These are phyloP conservation scores for Sterrhoptilus dennistouni DNA, from an alignment of 2,113 vertebrate genomes.

Conservation along the genomic window DNA sequence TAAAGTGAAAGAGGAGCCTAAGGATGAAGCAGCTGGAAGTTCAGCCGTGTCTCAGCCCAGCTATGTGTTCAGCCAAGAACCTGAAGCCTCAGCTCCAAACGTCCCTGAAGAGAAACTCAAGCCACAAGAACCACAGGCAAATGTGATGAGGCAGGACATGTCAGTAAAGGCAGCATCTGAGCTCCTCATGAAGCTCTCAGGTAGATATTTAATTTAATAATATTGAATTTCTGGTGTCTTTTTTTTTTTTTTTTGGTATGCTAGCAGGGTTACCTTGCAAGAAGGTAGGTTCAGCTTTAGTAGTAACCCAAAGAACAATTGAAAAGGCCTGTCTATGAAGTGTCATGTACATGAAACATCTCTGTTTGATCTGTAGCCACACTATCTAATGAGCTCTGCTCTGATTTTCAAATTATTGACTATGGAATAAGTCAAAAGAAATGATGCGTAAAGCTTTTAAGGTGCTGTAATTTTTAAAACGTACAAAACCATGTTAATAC, in stretches of 20 bases:
- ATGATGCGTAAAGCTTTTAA: background rate
- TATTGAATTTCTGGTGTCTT: background rate
- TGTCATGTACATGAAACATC: background rate
- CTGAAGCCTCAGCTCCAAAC: constrained; percentile 61
- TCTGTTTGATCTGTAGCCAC: background rate
- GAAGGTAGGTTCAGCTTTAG: background rate
- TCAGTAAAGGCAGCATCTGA: constrained; percentile 95
- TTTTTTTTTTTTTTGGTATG: background rate
- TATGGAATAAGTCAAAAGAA: background rate
- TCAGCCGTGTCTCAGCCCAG: constrained; percentile 77
- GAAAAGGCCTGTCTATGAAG: background rate
- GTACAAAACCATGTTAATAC: background rate
- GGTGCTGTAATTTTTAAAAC: background rate
- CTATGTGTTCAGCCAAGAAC: constrained; percentile 84
- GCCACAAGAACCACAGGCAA: constrained; percentile 79
- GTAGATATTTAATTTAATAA: constrained; percentile 71
- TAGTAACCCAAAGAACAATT: background rate
- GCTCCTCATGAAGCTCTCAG: constrained; percentile 97
- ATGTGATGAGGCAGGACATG: constrained; percentile 88
- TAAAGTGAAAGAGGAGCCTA: constrained; percentile 93
- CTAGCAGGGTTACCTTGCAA: background rate
- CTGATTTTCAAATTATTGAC: background rate
- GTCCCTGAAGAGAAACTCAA: constrained; percentile 80
- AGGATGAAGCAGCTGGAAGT: constrained; percentile 81
- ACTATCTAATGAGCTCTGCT: background rate